Percentiles rank a stretch among this genome's conserved stretches.
Conservation (phyloP, 2,113 vertebrate species). For the Xenopus tropicalis region UCB_Xtro_10.0 CM004446.2:66494001-66494500, state of each 20-base stretch:
- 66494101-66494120: too few species aligned
- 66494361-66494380: constrained; percentile 9
- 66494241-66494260: constrained; percentile 1
- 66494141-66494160: too few species aligned
- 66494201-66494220: background rate
- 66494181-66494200: too few species aligned
- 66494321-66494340: constrained; percentile 14
- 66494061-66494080: too few species aligned
- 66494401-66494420: background rate
- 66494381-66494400: background rate
- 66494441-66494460: background rate
- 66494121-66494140: too few species aligned
- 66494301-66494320: constrained; percentile 11
- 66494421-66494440: background rate
- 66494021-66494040: too few species aligned
- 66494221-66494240: background rate
- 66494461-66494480: background rate
- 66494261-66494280: background rate
- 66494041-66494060: too few species aligned
- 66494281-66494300: constrained; percentile 21
- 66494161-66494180: too few species aligned
- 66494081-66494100: too few species aligned
- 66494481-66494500: background rate
- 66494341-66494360: constrained; percentile 11
- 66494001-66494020: too few species aligned